Evolutionary conservation across 2,888 invertebrate species (phyloP).

Genomic region (Agonopterix arenella): DNA sequence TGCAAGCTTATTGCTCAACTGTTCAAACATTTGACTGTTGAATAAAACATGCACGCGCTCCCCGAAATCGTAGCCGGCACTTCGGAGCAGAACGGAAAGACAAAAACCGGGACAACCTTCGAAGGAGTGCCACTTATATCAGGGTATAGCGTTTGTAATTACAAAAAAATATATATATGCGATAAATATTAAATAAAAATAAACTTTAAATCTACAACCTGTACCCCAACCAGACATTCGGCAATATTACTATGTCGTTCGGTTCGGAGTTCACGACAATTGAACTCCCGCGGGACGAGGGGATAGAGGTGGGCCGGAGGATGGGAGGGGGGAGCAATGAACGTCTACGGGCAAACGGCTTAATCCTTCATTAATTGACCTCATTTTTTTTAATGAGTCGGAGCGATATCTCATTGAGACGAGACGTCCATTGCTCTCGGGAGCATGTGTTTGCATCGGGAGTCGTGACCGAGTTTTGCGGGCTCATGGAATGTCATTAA

Average conservation of each 20-base stretch:
- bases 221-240: conserved; percentile 72
- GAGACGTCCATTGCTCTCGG: conserved; percentile 49
- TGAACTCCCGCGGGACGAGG: conserved; percentile 50
- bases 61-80: conserved; percentile 40
- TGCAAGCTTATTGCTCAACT: conserved; percentile 57
- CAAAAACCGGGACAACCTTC: conserved; percentile 79
- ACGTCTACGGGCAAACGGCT: conserved; percentile 45
- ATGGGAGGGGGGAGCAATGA: conserved; percentile 41
- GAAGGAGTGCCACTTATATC: conserved; percentile 70
- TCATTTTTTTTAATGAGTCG: conserved; percentile 58
- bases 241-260: conserved; percentile 58
- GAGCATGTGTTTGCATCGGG: conserved; percentile 23
- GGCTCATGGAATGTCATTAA: background rate
- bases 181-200: conserved; percentile 67
- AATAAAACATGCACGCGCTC: conserved; percentile 62
- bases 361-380: conserved; percentile 70
- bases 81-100: conserved; percentile 71
- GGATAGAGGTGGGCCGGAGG: conserved; percentile 17
- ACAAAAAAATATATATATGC: conserved; percentile 67
- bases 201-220: conserved; percentile 71
- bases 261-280: conserved; percentile 63
- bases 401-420: conserved; percentile 28
- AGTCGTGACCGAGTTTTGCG: conserved; percentile 32
- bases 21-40: conserved; percentile 45
- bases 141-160: conserved; percentile 50